Conservation (phyloP, 2,888 invertebrate genomes). For the Drosophila crucigera region DNA sequence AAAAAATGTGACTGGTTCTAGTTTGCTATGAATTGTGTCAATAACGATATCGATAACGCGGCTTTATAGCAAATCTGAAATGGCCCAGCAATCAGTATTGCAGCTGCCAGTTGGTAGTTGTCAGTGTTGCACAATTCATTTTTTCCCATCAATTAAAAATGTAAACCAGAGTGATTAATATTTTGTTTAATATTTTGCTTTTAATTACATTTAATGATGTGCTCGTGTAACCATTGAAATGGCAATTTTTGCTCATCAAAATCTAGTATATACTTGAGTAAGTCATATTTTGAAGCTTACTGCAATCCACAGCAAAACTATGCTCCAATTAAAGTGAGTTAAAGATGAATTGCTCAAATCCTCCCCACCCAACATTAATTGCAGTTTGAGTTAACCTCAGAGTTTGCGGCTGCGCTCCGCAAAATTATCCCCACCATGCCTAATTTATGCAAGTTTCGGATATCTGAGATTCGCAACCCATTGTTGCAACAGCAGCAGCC, state of each 20-base stretch:
- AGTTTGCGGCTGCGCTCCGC: neutral
- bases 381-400: conserved; percentile 1
- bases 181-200: neutral
- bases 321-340: neutral
- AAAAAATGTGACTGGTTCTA: too few relatives aligned
- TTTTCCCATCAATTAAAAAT: neutral
- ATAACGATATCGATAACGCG: too few relatives aligned
- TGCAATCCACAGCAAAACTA: neutral
- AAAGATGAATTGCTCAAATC: neutral
- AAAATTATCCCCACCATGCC: neutral
- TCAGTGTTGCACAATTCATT: neutral
- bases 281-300: neutral
- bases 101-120: neutral
- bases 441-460: conserved; percentile 20
- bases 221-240: neutral
- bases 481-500: neutral
- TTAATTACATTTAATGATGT: neutral
- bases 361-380: neutral
- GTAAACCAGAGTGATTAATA: neutral
- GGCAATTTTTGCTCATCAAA: neutral
- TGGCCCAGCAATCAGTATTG: neutral
- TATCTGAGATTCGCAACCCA: conserved; percentile 1
- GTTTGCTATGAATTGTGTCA: too few relatives aligned
- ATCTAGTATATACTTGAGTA: neutral
- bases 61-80: neutral